Evolutionary conservation across 2,888 invertebrate species (phyloP), one percentile per base, ranked within the genome.

Genomic region (Euplagia quadripunctaria): DNA sequence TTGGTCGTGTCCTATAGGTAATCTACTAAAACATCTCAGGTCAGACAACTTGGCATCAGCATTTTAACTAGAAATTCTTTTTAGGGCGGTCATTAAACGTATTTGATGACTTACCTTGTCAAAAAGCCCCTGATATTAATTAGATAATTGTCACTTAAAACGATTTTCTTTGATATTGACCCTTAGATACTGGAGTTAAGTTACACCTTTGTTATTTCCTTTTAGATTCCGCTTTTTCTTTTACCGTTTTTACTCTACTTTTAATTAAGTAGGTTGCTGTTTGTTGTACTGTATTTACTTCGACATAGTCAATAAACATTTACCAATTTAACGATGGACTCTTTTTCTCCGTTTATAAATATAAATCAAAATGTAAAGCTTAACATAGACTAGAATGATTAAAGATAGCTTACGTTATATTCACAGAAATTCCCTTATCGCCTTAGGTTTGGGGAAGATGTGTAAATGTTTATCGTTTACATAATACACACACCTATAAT

Each of bases 381-480:
- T n/a, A 55, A 11, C 46, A 46, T 46, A 46, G 17, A 17, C 17
- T 52, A 61, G 2, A 14, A 20, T 41, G 2, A 41, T 41, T 41
- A 41, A 63, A 63, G 0, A 63, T 6, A 41, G 0, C 14, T 41
- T 63, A 63, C 14, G 14, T 14, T 31, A 9, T n/a, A 64, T 17
- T 16, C 41, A 41, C 41, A 11, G 17, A 43, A 64, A 64, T 64
- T 43, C 14, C 17, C 16, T 31, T 31, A 2, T 31, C 31, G 31
- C 31, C 31, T 31, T 64, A 41, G 64, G 14, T 43, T 9, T 64
- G 5, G 4, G 17, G 46, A 20, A 76, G 9, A 58, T 20, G 4
- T 43, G 73, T 76, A 76, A 76, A 82, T 82, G 58, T 82, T 82
- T 79, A 73, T 76, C 71, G 31, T 9, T 66, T 51, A 5, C 46